Evolutionary conservation across 2,797 vertebrate species (phyloP).

Genomic region (Holocentrus rufus): DNA sequence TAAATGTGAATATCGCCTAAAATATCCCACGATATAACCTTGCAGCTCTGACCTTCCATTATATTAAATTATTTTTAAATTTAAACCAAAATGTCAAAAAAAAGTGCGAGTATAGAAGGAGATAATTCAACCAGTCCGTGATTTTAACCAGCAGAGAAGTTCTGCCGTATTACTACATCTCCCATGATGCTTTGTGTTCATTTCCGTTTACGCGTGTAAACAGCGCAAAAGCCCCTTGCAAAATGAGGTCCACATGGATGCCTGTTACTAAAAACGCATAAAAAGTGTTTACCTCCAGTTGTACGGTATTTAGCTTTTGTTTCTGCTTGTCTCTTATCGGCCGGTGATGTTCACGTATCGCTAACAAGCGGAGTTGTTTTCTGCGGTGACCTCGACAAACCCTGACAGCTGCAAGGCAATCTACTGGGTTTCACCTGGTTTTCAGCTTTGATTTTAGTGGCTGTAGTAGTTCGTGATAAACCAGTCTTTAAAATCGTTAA

Average conservation of each 20-base stretch:
- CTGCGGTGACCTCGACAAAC: neutral
- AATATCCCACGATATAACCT: too few species aligned
- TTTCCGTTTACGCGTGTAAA: slow-evolving; percentile 46
- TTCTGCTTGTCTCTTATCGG: fast-evolving
- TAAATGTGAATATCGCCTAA: too few species aligned
- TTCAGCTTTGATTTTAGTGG: slow-evolving; percentile 4
- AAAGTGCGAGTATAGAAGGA: too few species aligned
- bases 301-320: neutral
- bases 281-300: neutral
- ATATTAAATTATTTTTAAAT: too few species aligned
- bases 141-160: too few species aligned
- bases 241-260: slow-evolving; percentile 20
- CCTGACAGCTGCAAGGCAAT: neutral
- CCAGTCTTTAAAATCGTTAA: neutral
- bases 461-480: neutral
- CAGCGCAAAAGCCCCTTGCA: slow-evolving; percentile 53
- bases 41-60: too few species aligned
- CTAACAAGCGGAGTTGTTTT: neutral
- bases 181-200: slow-evolving; percentile 65
- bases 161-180: slow-evolving; percentile 57
- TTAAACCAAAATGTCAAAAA: too few species aligned
- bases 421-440: neutral
- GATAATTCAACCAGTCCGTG: too few species aligned
- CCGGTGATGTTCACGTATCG: neutral
- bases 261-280: slow-evolving; percentile 52